Conservation (phyloP, 2,888 invertebrate species). For the Protonemura montana region DNA sequence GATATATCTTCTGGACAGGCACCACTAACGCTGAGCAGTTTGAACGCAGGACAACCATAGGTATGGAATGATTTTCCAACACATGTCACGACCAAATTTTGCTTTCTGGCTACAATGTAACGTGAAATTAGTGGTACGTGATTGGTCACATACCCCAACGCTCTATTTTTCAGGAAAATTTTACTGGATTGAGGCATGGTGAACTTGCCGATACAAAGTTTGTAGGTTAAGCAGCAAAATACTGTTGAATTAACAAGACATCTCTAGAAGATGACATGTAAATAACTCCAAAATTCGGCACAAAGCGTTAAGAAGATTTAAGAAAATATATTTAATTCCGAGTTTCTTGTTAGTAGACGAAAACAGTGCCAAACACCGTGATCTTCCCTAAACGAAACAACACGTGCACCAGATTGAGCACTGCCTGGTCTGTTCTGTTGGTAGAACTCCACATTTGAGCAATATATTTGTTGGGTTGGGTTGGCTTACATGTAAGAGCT, state of each 20-base stretch:
- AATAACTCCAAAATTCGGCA: neutral
- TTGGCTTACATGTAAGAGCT: neutral
- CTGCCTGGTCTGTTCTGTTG: neutral
- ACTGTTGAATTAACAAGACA: neutral
- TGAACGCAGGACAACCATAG: conserved; percentile 84
- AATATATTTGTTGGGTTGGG: neutral
- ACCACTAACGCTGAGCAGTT: conserved; percentile 83
- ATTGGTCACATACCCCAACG: conserved; percentile 92
- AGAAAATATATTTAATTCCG: too few relatives aligned
- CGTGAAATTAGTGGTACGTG: conserved; percentile 85
- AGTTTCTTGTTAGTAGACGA: too few relatives aligned
- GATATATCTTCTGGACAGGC: conserved; percentile 82
- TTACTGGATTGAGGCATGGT: conserved; percentile 36
- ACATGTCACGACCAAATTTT: conserved; percentile 87
- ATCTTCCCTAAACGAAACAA: too few relatives aligned
- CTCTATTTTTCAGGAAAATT: conserved; percentile 54
- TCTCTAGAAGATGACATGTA: neutral
- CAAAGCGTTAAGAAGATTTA: too few relatives aligned
- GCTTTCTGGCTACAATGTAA: conserved; percentile 84
- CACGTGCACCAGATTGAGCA: neutral
- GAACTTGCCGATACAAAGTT: neutral
- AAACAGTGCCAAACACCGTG: too few relatives aligned
- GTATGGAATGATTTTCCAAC: conserved; percentile 93
- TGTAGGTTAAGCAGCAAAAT: too few relatives aligned
- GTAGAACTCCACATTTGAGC: too few relatives aligned